Conservation (phyloP, 2,797 vertebrate genomes). For the Galagoides demidoff region DNA sequence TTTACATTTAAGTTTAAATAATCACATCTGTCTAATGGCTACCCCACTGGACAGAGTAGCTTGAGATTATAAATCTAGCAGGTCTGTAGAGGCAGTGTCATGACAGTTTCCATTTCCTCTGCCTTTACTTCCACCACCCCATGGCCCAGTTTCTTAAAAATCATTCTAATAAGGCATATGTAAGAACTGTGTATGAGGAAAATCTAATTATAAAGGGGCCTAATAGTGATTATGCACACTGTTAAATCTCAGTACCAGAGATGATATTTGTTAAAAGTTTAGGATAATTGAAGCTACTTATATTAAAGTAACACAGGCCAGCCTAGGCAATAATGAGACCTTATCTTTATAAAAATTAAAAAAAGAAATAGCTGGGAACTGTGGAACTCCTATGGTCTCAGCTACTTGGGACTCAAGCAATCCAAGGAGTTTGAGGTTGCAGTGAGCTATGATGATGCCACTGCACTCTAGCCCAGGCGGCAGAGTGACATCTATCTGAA, state of each 20-base stretch:
- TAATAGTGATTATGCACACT: background rate
- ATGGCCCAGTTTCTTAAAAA: background rate
- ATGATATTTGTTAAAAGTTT: background rate
- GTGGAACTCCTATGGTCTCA: background rate
- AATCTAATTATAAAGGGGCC: background rate
- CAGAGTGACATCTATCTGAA: background rate
- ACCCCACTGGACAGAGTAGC: background rate
- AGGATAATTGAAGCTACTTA: background rate
- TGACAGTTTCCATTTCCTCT: background rate
- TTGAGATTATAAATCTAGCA: background rate
- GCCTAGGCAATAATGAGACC: background rate
- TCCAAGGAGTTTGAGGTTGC: background rate
- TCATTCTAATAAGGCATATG: background rate
- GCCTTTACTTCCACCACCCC: background rate
- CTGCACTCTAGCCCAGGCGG: background rate
- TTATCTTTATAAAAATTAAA: background rate
- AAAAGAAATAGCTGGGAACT: background rate
- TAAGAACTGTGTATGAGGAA: background rate
- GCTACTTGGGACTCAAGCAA: background rate
- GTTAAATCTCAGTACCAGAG: background rate
- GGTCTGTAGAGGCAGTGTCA: background rate
- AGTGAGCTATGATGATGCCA: background rate
- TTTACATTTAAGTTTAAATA: constrained; percentile 18
- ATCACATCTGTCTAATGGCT: background rate
- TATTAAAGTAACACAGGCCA: background rate